These are phyloP conservation scores for Trachelus stipa DNA, from an alignment of 2,888 invertebrate genomes.

Conservation along the genomic window DNA sequence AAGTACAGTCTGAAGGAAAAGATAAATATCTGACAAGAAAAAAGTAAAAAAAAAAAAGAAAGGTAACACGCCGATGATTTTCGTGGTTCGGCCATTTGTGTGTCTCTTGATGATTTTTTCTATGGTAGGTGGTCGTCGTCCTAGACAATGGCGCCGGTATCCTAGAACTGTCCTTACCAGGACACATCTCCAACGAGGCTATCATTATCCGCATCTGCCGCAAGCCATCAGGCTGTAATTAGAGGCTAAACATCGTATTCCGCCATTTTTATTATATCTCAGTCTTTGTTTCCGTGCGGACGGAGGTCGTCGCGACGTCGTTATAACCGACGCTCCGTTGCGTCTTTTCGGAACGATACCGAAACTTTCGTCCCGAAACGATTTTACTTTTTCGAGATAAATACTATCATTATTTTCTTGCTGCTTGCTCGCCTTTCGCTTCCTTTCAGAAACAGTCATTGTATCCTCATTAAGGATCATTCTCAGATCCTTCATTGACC, in stretches of 20 bases:
- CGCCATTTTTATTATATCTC: slow-evolving; percentile 45
- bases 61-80: slow-evolving; percentile 7
- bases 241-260: slow-evolving; percentile 48
- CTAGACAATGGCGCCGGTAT: slow-evolving; percentile 3
- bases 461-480: not conserved
- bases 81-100: slow-evolving; percentile 5
- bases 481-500: not conserved
- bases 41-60: not conserved
- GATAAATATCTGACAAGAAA: not conserved
- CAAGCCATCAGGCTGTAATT: slow-evolving; percentile 50
- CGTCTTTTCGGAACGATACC: not conserved
- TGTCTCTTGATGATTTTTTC: not conserved
- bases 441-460: not conserved
- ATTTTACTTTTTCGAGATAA: not conserved
- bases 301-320: slow-evolving; percentile 14
- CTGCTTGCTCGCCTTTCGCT: not conserved
- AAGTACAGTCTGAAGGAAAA: not conserved
- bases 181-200: slow-evolving; percentile 56
- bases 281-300: slow-evolving; percentile 46
- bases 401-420: not conserved
- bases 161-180: slow-evolving; percentile 25
- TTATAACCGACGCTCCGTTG: slow-evolving; percentile 5
- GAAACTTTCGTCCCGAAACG: not conserved
- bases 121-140: not conserved
- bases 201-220: slow-evolving; percentile 63